A percentile compares a stretch with the other conserved stretches of the same genome.
Conservation (phyloP, 2,888 invertebrate species). For the Chouioia cunea region DNA sequence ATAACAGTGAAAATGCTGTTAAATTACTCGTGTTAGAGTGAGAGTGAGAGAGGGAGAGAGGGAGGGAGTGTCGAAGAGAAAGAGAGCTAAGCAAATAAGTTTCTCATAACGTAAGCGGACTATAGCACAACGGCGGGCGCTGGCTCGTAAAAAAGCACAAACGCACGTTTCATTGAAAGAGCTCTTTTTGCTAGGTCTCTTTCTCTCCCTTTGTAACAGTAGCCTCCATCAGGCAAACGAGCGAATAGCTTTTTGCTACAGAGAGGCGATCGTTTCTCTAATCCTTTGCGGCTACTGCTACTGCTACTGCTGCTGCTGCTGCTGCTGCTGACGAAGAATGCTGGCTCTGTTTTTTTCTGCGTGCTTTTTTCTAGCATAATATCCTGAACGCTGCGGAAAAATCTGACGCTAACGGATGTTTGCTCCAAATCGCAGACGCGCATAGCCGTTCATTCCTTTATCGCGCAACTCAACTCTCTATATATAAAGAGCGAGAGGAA, state of each 20-base stretch:
- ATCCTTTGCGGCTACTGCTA: slow-evolving; percentile 32
- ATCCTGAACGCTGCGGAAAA: slow-evolving; percentile 46
- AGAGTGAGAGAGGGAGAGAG: no score
- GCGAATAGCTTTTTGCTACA: slow-evolving; percentile 40
- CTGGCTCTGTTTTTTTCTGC: neutral
- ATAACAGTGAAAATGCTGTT: no score
- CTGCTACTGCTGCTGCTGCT: neutral
- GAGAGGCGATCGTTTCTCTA: slow-evolving; percentile 23
- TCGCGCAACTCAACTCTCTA: no score
- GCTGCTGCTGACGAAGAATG: neutral
- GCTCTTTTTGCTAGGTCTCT: slow-evolving; percentile 4
- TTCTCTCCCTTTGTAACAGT: slow-evolving; percentile 3
- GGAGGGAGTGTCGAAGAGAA: no score
- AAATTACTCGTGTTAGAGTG: no score
- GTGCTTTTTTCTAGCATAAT: slow-evolving; percentile 19
- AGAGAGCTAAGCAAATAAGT: no score
- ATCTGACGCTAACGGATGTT: slow-evolving; percentile 53
- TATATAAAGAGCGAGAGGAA: slow-evolving; percentile 2
- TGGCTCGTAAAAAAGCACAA: slow-evolving; percentile 1
- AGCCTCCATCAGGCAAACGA: slow-evolving; percentile 40
- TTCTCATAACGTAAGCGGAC: no score
- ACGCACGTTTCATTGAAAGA: slow-evolving; percentile 14
- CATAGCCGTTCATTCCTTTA: no score
- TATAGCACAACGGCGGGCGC: neutral
- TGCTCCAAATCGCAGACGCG: slow-evolving; percentile 45